Percentiles rank a stretch among this genome's conserved stretches.
These are phyloP conservation scores for Sinotaia quadrata DNA, from an alignment of 2,888 invertebrate genomes.

Conservation along the genomic window DNA sequence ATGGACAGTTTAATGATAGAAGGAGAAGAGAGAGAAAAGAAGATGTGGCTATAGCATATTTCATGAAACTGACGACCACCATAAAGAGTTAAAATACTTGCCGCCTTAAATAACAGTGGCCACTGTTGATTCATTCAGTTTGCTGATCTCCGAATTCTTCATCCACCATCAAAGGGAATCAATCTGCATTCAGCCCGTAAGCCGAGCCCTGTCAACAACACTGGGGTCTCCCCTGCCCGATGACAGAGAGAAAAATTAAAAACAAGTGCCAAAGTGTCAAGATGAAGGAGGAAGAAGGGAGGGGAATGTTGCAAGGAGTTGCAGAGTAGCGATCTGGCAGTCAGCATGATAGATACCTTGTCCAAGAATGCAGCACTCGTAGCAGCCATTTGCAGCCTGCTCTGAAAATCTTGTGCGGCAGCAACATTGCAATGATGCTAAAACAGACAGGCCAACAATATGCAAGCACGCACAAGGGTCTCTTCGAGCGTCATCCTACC, in stretches of 20 bases:
- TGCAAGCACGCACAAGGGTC: constrained; percentile 23
- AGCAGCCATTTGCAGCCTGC: no score
- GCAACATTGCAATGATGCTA: constrained; percentile 1
- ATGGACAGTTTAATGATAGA: no score
- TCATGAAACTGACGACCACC: constrained; percentile 19
- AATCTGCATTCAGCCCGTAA: constrained; percentile 11
- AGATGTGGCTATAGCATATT: background rate
- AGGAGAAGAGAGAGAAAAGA: constrained; percentile 6
- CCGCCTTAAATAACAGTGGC: constrained; percentile 46
- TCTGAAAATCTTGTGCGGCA: background rate
- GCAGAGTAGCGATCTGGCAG: background rate
- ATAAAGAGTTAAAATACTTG: constrained; percentile 50
- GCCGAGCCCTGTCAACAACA: constrained; percentile 29
- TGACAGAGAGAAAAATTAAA: constrained; percentile 31
- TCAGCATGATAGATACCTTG: background rate
- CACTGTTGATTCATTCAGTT: constrained; percentile 38
- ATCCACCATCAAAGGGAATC: constrained; percentile 21
- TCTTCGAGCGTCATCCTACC: constrained; percentile 17
- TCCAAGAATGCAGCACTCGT: no score
- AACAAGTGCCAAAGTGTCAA: constrained; percentile 24
- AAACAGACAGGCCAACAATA: constrained; percentile 15
- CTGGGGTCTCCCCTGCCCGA: constrained; percentile 26
- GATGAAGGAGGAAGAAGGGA: constrained; percentile 10
- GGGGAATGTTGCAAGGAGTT: background rate
- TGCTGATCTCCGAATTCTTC: constrained; percentile 23